Percentiles rank a stretch among this genome's conserved stretches.
phyloP scores from a whole-genome alignment of 2,888 invertebrate genomes.

The Leptinotarsa juncta region DNA sequence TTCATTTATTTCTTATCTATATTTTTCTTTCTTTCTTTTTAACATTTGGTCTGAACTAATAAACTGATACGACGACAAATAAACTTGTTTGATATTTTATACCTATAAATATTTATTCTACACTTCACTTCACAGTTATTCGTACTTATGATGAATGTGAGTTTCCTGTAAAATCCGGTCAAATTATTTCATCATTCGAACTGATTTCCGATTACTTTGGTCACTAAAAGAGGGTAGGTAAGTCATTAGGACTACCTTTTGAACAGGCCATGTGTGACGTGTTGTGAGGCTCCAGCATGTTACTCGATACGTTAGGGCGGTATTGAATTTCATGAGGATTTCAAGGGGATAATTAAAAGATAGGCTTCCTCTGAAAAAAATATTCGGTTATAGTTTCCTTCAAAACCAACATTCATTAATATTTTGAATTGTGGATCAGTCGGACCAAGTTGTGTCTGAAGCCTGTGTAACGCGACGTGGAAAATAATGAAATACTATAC shows the following conservation, averaged over 20 bases:
- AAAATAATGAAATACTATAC: too few relatives aligned
- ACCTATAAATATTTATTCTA: not conserved
- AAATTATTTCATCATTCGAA: not conserved
- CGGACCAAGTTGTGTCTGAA: too few relatives aligned
- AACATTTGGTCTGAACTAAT: too few relatives aligned
- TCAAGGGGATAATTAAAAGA: not conserved
- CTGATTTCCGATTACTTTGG: not conserved
- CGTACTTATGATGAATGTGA: too few relatives aligned
- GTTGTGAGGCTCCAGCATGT: not conserved
- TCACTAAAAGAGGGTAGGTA: not conserved
- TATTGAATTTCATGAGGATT: not conserved
- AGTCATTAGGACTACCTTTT: not conserved
- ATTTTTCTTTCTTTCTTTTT: too few relatives aligned
- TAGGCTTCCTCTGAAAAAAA: not conserved
- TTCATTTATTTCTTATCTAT: too few relatives aligned
- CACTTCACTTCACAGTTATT: too few relatives aligned
- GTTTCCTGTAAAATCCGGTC: not conserved
- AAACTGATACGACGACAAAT: too few relatives aligned
- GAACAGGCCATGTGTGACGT: not conserved
- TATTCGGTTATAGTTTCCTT: not conserved
- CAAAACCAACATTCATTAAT: too few relatives aligned
- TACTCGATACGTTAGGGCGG: not conserved
- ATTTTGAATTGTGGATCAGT: too few relatives aligned
- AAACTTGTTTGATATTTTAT: not conserved
- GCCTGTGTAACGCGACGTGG: too few relatives aligned